Evolutionary conservation across 2,113 vertebrate genomes (phyloP).

Genomic region (Halcyon malimbica): DNA sequence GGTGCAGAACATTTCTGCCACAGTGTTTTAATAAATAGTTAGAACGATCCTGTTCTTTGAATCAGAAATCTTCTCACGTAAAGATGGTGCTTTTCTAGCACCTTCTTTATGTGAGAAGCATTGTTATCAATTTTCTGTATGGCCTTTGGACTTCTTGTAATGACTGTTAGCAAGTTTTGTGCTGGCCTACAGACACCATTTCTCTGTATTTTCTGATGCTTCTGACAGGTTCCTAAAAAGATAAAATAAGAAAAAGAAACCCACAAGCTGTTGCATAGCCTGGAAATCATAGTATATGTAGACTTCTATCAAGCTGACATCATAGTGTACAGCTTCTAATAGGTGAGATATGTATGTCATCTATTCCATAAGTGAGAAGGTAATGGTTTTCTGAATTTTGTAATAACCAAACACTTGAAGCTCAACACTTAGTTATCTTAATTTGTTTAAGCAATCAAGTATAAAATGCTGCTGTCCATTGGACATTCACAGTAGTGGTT

Average conservation of each 20-base stretch:
- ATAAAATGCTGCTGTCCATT: not conserved
- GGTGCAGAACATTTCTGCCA: not conserved
- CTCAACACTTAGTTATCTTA: not conserved
- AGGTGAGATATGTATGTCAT: not conserved
- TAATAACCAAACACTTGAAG: not conserved
- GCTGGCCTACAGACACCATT: not conserved
- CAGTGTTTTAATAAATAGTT: not conserved
- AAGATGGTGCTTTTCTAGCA: not conserved
- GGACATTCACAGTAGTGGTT: not conserved
- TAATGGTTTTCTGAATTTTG: not conserved
- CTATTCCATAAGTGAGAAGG: not conserved
- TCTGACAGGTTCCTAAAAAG: not conserved
- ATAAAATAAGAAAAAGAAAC: not conserved
- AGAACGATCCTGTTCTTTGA: not conserved
- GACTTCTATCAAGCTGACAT: not conserved
- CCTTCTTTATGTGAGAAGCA: not conserved
- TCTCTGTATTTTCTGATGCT: not conserved
- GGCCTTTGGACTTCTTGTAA: accelerated
- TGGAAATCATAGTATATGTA: not conserved
- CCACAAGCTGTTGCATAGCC: not conserved
- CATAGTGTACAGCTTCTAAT: not conserved
- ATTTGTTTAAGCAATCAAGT: not conserved
- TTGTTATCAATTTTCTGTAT: not conserved
- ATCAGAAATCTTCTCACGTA: not conserved
- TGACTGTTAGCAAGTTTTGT: not conserved